phyloP scores from a whole-genome alignment of 2,888 invertebrate genomes.

The Xanthia icteritia region DNA sequence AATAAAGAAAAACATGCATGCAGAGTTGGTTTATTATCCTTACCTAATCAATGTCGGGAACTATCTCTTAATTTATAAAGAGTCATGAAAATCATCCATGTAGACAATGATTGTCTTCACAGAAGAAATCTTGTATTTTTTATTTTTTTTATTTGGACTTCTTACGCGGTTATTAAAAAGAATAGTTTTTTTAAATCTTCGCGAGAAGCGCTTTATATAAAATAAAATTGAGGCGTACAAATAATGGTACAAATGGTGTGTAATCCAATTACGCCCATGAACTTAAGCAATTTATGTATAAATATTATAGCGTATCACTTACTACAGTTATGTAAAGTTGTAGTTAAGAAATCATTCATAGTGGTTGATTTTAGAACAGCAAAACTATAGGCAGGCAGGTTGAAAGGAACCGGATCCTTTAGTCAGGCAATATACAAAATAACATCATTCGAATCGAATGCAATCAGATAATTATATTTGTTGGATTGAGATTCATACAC shows the following conservation, averaged over 20 bases:
- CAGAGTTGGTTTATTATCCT: not conserved
- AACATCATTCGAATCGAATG: not conserved
- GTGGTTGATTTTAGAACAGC: not conserved
- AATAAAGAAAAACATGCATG: not conserved
- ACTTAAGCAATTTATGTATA: not conserved
- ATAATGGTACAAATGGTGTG: not conserved
- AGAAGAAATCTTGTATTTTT: not conserved
- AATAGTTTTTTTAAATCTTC: not conserved
- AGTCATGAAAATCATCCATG: conserved; percentile 11
- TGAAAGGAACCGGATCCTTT: not conserved
- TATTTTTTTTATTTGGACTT: not conserved
- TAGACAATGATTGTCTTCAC: not conserved
- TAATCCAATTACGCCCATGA: conserved; percentile 20
- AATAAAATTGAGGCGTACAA: not conserved
- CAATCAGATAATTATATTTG: not conserved
- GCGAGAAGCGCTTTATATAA: no score
- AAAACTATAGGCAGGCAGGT: not conserved
- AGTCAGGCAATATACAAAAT: not conserved
- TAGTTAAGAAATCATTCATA: not conserved
- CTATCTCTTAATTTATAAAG: not conserved
- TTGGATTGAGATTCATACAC: not conserved
- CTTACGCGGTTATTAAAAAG: not conserved
- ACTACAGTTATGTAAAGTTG: not conserved
- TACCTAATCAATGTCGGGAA: not conserved
- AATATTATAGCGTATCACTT: conserved; percentile 15